Percentiles rank a stretch among this genome's conserved stretches.
These are phyloP conservation scores for Corythaixoides concolor DNA, from an alignment of 2,113 vertebrate species.

Conservation along the genomic window DNA sequence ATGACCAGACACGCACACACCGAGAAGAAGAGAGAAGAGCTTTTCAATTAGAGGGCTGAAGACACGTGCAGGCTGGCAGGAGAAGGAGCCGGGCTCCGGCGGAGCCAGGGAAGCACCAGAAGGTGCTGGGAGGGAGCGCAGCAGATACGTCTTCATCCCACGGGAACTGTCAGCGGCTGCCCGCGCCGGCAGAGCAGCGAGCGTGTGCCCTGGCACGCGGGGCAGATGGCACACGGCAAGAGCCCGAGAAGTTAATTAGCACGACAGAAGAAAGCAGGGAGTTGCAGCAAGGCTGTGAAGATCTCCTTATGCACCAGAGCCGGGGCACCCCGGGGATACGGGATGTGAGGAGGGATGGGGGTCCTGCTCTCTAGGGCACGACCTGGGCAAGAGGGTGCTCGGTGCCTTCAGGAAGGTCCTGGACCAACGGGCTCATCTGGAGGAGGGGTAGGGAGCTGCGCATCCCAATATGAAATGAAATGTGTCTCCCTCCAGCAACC, in stretches of 20 bases:
- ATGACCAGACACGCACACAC: accelerated
- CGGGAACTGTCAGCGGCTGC: not conserved
- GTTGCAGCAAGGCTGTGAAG: not conserved
- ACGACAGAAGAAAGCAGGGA: not conserved
- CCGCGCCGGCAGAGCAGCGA: not conserved
- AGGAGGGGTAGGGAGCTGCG: not conserved
- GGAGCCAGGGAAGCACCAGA: not conserved
- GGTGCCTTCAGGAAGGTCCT: not conserved
- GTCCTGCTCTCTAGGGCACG: not conserved
- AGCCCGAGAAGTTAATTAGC: conserved; percentile 41
- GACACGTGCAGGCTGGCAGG: not conserved
- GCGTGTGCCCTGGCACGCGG: not conserved
- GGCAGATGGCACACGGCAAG: conserved; percentile 30
- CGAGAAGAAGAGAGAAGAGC: accelerated
- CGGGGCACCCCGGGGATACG: accelerated
- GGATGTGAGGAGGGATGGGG: accelerated
- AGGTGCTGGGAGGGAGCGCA: conserved; percentile 29
- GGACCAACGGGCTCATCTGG: not conserved
- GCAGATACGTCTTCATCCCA: conserved; percentile 62
- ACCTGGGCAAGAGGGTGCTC: too few relatives aligned
- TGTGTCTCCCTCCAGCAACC: not conserved
- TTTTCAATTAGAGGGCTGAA: not conserved
- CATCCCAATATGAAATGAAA: not conserved
- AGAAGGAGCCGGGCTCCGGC: not conserved
- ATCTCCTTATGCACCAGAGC: not conserved